These are phyloP conservation scores for Megaceryle alcyon DNA, from an alignment of 2,797 vertebrate genomes.

Conservation along the genomic window DNA sequence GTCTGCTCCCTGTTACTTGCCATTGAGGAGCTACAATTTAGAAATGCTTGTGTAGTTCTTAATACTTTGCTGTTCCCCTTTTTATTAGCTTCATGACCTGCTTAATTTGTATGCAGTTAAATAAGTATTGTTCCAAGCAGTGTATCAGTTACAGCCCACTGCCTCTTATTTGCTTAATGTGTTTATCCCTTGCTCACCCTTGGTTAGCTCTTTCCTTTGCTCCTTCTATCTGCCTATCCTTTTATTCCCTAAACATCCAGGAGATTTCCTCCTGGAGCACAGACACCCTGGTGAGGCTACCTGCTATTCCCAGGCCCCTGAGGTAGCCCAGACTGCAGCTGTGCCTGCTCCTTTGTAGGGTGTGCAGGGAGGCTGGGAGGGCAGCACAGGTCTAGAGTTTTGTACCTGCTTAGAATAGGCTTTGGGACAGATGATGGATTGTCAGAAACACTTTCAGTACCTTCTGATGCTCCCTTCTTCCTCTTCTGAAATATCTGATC, in stretches of 20 bases:
- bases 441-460: not conserved
- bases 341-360: not conserved
- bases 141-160: slow-evolving; percentile 54
- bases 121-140: slow-evolving; percentile 45
- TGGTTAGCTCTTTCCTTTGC: not conserved
- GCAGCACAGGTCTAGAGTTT: not conserved
- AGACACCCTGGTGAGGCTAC: not conserved
- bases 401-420: not conserved
- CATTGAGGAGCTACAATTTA: not conserved
- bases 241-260: not conserved
- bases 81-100: slow-evolving; percentile 52
- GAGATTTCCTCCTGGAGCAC: not conserved
- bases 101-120: slow-evolving; percentile 60
- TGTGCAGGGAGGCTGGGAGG: not conserved
- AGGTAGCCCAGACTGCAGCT: not conserved
- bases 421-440: not conserved
- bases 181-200: slow-evolving; percentile 30
- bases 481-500: not conserved
- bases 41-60: not conserved
- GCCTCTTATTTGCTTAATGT: slow-evolving; percentile 38
- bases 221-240: not conserved
- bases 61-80: not conserved
- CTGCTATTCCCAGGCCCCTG: not conserved
- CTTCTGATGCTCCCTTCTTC: not conserved
- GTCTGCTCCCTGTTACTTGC: not conserved